Evolutionary conservation across 2,888 invertebrate genomes (phyloP), one percentile per base, ranked within the genome.

Genomic region (Doris montereyensis): DNA sequence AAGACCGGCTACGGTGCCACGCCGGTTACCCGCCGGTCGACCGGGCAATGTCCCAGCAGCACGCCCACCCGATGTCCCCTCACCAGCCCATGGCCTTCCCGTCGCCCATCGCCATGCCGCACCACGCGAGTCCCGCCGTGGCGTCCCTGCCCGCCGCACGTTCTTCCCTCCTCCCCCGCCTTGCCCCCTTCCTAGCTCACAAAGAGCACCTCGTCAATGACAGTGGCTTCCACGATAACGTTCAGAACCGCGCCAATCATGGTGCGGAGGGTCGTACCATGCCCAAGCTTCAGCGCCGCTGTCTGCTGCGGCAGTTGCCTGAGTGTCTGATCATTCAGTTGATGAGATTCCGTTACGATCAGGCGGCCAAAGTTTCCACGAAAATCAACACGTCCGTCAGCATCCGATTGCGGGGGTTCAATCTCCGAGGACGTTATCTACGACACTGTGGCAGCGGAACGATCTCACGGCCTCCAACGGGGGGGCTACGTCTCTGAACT

Each of bases 261-360:
- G 86, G 85, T 13, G 32, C 76, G n/a, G 77, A 70, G 4, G 74
- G 67, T 34, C 77, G 71, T 21, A 67, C 71, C 21, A 60, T 67
- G 8, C 79, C 82, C 13, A 86, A 88, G 79, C 85, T 87, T n/a
- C 86, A 90, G 81, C 82, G 89, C 21, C 82, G 89, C 21, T 88
- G 88, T 58, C 81, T 90, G 32, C 83, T 91, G 17, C 83, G 89
- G 3, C 90, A 90, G 81, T 81, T 90, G 34, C 90, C 91, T 0
- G 88, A 90, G 77, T 90, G 90, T 81, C 86, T 91, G 2, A 87
- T 88, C 41, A 86, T 91, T 73, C 91, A 91, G 84, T 81, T 90
- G 58, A 82, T 90, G 85, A 84, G 91, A 13, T 90, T 90, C 80
- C 82, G 85, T 0, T 89, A 85, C 82, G 86, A 87, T 70, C 84